Evolutionary conservation across 1,140 invertebrate genomes (phyloP).

Genomic region (Capitella teleta): DNA sequence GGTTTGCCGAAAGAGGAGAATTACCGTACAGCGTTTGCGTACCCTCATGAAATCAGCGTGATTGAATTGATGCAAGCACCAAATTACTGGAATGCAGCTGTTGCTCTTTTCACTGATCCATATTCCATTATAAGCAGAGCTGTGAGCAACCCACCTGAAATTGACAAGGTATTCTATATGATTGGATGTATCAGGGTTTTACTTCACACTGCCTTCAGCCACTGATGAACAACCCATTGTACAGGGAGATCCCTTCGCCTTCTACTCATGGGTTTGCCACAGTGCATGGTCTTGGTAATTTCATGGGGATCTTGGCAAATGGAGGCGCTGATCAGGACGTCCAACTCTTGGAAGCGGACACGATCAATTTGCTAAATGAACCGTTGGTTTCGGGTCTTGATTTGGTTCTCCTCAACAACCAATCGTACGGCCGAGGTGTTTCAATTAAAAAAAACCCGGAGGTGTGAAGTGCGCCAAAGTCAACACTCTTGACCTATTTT

Average conservation of each 20-base stretch:
- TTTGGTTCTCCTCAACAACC: neutral
- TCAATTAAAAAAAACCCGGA: neutral
- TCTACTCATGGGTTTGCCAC: constrained; percentile 29
- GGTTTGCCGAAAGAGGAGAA: constrained; percentile 1
- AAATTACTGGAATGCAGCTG: neutral
- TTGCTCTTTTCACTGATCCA: neutral
- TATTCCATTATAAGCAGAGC: neutral
- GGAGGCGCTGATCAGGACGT: constrained; percentile 10
- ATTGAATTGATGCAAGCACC: neutral
- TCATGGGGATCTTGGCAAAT: constrained; percentile 21
- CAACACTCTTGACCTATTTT: neutral
- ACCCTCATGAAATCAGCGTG: neutral
- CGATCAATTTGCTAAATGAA: neutral
- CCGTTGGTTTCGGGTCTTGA: constrained; percentile 3
- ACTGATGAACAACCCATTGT: constrained; percentile 1
- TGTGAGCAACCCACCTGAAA: constrained; percentile 3
- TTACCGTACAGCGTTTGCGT: neutral
- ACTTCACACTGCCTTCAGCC: neutral
- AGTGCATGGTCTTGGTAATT: constrained; percentile 25
- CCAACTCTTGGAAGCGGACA: neutral
- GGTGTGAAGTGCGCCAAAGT: neutral
- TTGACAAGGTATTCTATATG: neutral
- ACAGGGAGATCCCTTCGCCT: neutral
- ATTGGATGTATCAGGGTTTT: neutral
- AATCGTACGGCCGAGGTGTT: neutral